Conservation (phyloP, 2,888 invertebrate species). For the Lottia gigantea region DNA sequence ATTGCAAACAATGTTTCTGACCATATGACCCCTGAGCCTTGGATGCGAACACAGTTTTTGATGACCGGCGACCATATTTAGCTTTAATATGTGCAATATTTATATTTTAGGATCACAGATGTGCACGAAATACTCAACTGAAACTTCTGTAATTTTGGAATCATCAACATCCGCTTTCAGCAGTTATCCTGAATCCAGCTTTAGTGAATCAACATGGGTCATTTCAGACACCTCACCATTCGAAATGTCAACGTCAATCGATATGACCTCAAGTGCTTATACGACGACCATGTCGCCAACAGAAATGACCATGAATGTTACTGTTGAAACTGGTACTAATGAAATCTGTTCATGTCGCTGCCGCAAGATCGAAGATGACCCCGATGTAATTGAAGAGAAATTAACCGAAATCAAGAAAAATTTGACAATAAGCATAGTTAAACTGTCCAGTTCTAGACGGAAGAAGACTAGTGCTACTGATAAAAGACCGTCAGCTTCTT, state of each 20-base stretch:
- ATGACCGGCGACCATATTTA: too few species aligned
- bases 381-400: neutral
- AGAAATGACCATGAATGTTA: neutral
- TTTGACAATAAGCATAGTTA: neutral
- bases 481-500: neutral
- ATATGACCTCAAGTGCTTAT: neutral
- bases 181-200: neutral
- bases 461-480: neutral
- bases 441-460: neutral
- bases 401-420: neutral
- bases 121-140: neutral
- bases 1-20: too few species aligned
- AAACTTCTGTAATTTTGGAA: neutral
- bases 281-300: neutral
- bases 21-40: too few species aligned
- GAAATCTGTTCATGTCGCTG: neutral
- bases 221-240: neutral
- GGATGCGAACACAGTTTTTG: too few species aligned
- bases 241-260: neutral
- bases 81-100: neutral
- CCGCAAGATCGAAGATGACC: neutral
- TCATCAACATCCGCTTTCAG: neutral
- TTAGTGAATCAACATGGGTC: neutral
- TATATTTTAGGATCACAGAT: neutral
- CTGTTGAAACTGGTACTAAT: neutral